Evolutionary conservation across 37 sponge, comb jelly and placozoan species (phyloP).

Genomic region (Chondrilla cf. caribensis): DNA sequence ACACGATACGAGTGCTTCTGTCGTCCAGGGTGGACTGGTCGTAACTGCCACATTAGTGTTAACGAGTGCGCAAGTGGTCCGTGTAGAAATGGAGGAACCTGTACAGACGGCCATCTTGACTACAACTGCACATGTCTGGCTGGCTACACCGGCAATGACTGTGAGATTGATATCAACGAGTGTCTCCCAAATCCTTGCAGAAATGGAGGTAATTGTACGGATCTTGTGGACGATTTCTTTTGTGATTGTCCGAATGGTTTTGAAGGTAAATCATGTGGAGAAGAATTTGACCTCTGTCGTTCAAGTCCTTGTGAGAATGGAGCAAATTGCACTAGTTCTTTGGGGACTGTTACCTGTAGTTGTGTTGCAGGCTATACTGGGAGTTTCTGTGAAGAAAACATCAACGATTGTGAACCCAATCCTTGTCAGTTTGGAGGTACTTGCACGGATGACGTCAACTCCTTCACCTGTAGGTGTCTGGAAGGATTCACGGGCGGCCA

Average conservation of each 20-base stretch:
- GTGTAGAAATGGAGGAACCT: constrained; percentile 72
- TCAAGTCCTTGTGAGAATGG: neutral
- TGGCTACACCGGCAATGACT: constrained; percentile 67
- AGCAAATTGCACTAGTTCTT: constrained; percentile 6
- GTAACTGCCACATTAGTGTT: constrained; percentile 47
- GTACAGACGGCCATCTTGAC: constrained; percentile 54
- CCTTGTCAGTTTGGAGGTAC: constrained; percentile 35
- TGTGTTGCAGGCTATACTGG: constrained; percentile 11
- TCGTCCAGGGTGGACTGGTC: constrained; percentile 75
- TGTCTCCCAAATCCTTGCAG: constrained; percentile 39
- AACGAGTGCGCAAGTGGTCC: constrained; percentile 61
- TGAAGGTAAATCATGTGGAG: neutral
- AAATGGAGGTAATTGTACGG: constrained; percentile 27
- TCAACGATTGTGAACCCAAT: constrained; percentile 28
- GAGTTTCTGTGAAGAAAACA: constrained; percentile 13
- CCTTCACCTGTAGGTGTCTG: constrained; percentile 22
- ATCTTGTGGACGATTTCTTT: constrained; percentile 2
- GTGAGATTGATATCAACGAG: constrained; percentile 51
- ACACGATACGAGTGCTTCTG: constrained; percentile 70
- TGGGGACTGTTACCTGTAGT: constrained; percentile 2
- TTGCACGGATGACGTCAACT: constrained; percentile 10
- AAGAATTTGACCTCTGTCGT: constrained; percentile 12
- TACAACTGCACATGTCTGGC: constrained; percentile 55
- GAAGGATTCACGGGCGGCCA: constrained; percentile 21
- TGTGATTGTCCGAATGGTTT: constrained; percentile 20